Evolutionary conservation across 2,888 invertebrate genomes (phyloP).

Genomic region (Stramonita haemastoma): DNA sequence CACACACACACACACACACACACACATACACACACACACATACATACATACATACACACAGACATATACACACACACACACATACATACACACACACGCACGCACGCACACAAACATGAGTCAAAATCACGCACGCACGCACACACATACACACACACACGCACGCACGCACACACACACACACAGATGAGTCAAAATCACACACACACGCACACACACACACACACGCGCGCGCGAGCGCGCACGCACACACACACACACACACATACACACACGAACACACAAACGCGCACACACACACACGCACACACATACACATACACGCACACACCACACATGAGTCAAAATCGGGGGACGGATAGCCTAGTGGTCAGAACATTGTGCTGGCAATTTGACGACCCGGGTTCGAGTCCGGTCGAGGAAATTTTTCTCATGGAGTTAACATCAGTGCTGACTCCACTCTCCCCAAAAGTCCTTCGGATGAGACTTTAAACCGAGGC

Average conservation of each 20-base stretch:
- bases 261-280: not conserved
- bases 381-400: no score
- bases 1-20: not conserved
- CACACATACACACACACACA: not conserved
- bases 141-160: not conserved
- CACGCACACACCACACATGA: not conserved
- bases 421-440: no score
- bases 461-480: no score
- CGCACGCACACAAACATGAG: no score
- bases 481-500: no score
- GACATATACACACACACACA: not conserved
- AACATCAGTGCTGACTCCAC: no score
- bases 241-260: not conserved
- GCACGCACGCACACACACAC: not conserved
- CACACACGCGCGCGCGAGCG: not conserved
- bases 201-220: not conserved
- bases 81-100: not conserved
- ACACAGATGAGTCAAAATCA: not conserved
- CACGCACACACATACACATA: not conserved
- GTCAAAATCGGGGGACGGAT: no score
- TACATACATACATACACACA: not conserved
- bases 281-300: not conserved
- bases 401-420: no score
- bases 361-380: no score
- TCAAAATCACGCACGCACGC: not conserved